Evolutionary conservation across 35 echinoderm and acorn worm genomes (phyloP), one percentile per base, ranked within the genome.

Genomic region (Lytechinus pictus): DNA sequence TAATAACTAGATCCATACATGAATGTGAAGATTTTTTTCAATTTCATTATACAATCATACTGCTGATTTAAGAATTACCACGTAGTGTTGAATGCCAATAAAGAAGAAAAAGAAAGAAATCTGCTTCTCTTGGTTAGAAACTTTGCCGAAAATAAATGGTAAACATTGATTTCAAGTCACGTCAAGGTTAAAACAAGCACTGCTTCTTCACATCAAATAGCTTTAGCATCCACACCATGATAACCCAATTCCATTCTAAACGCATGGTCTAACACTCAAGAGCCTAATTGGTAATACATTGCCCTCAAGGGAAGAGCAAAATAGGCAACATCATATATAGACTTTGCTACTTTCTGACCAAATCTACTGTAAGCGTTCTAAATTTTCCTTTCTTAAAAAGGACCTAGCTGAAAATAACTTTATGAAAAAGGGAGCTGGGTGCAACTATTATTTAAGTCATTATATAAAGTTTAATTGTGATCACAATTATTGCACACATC

Each of bases 181-280:
- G 66, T 79, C 66, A 79, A 79, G 66, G 66, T 79, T 79, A 79
- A 79, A 79, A 6, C 66, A 79, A 79, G 66, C 66, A 79, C 66
- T 24, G 66, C 6, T 79, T 79, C 66, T 24, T 16, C 19, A 79
- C 66, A 79, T 79, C 66, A 79, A 79, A 79, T 79, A 79, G 16
- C 66, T 24, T 79, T 79, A 79, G 66, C 66, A n/a, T 16, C 19
- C 66, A 79, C 4, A 79, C 66, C 66, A 24, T 19, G 66, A n/a
- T 79, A 24, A n/a, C 66, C n/a, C 14, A 24, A 24, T 24, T 79
- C n/a, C 66, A 14, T 8, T 79, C 66, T 79, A 6, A 24, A 79
- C 14, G n/a, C 19, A 6, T 4, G n/a, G 66, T 24, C 66, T 79
- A 44, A 79, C 66, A 24, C 4, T 79, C 6, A 79, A 79, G 19